A percentile compares a stretch with the other conserved stretches of the same genome.
Evolutionary conservation across 1,140 invertebrate species (phyloP).

Genomic region (Diorhabda carinulata): DNA sequence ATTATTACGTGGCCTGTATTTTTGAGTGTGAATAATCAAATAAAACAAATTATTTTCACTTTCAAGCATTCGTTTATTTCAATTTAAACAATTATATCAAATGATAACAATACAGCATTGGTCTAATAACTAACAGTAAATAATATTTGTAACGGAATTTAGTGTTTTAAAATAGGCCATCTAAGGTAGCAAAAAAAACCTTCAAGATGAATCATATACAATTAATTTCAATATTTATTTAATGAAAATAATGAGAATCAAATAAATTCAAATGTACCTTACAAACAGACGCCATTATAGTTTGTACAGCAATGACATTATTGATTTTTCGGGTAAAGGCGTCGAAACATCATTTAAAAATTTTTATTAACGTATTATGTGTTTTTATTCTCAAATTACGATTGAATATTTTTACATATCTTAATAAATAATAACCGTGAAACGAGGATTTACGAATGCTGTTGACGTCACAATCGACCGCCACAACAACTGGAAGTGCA

Average conservation of each 20-base stretch:
- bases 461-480: not conserved
- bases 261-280: not conserved
- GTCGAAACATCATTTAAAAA: not conserved
- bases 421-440: not conserved
- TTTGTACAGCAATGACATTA: not conserved
- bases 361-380: not conserved
- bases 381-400: not conserved
- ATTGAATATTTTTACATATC: not conserved
- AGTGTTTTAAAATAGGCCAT: not conserved
- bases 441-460: not conserved
- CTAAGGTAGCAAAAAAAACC: slow-evolving; percentile 5
- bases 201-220: not conserved
- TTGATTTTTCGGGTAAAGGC: not conserved
- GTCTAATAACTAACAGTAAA: slow-evolving; percentile 10
- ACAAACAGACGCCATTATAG: too few relatives aligned
- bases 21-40: too few relatives aligned
- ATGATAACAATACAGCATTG: slow-evolving; percentile 7
- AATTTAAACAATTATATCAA: slow-evolving; percentile 10
- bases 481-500: too few relatives aligned
- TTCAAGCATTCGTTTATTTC: slow-evolving; percentile 13
- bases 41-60: too few relatives aligned
- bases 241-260: not conserved
- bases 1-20: too few relatives aligned
- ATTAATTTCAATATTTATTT: not conserved
- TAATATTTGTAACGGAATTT: not conserved